Evolutionary conservation across 2,797 vertebrate genomes (phyloP), one percentile per base, ranked within the genome.

Genomic region (Columba guinea): DNA sequence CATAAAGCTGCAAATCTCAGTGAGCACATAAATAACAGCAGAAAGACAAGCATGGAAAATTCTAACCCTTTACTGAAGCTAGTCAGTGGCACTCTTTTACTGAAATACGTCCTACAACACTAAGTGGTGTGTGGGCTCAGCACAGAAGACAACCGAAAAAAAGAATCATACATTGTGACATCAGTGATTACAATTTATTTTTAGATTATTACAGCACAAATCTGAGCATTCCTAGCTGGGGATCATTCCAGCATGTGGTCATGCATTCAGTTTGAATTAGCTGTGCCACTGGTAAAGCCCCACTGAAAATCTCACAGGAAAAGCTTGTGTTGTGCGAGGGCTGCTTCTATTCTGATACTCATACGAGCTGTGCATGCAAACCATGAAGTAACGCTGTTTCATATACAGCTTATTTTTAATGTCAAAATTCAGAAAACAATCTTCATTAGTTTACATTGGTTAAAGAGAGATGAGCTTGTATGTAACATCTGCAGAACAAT

Each of bases 171-270:
- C 63, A 94, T 74, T 93, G 80, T 93, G 90, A 89, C 84, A 92
- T 83, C 93, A 95, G 71, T 56, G 69, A 88, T 81, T 92, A 55
- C 28, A 80, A 70, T 67, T 92, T 94, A 96, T 96, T 96, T 96
- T 96, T 93, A 95, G 90, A 87, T 87, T 80, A 84, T 84, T 64
- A 94, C 70, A 87, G 70, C 84, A 93, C 53, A 91, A 84, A 94
- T 90, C 67, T 84, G 74, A 96, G 82, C 74, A 94, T 94, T 89
- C 74, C 80, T 64, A 70, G 37, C 68, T 71, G 84, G 34, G 21
- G 56, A 79, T 63, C 2, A 0, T 83, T 89, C 49, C 60, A 69
- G 87, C 56, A 77, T 70, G 91, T 89, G 56, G 68, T 75, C 81
- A 82, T 74, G 84, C 60, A 80, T 89, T 93, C 0, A 0, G 53